Base-by-base conservation (phyloP, 2,888 invertebrate genomes). In the Ametastegia equiseti region DNA sequence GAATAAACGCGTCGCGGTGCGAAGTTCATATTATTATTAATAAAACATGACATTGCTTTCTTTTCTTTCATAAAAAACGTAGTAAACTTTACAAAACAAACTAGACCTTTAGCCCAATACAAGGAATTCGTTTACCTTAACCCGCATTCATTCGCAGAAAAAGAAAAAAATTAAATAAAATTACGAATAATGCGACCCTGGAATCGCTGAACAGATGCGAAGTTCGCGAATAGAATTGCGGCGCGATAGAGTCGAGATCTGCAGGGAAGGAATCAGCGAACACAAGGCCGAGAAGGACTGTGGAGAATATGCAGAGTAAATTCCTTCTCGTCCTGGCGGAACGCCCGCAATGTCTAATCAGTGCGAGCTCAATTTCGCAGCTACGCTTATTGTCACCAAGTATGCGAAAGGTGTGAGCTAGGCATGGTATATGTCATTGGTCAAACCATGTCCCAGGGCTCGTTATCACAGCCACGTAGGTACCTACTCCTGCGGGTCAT, bases 341-440 rank as follows among this genome's bases (percentile, higher is more conserved):
- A 90, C 86, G 89, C 88, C 84, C 85, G 90, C 90, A 88, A 90
- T 90, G 90, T 90, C 89, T 89, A 90, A 90, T 90, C 90, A 90
- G 90, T 90, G 90, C 90, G 89, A 89, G 88, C 89, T 90, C 90
- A 89, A 90, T 90, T 90, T 90, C 87, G 84, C 39, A 67, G 39
- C 80, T 57, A 65, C 69, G 69, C 67, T 54, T 67, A 80, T 80
- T 67, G 80, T 80, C 54, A 67, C n/a, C 33, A 57, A 50, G 60
- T 78, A 78, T 78, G 78, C 60, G 63, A 63, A 78, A 75, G n/a
- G n/a, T n/a, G n/a, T n/a, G n/a, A n/a, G 36, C 45, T 54, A 33
- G 9, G 54, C 75, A 13, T n/a, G n/a, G 30, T n/a, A 75, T 33
- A 36, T n/a, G 75, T 75, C 75, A 33, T 54, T 54, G 75, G 75